These are phyloP conservation scores for Drosophila truncata DNA, from an alignment of 1,140 invertebrate species.

Conservation along the genomic window DNA sequence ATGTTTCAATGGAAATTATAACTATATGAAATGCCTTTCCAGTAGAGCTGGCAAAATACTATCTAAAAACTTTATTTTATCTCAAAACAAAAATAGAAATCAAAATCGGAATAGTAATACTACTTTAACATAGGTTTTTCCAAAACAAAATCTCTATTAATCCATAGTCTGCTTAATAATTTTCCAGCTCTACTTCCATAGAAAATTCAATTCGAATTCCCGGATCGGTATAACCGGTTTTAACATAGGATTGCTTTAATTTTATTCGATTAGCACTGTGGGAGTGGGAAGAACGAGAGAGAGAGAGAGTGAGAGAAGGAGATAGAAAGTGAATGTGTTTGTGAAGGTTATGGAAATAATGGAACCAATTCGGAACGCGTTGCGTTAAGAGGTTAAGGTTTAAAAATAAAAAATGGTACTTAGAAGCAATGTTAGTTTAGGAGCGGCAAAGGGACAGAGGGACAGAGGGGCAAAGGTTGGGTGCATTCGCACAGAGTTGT, in stretches of 20 bases:
- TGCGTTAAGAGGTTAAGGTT: constrained; percentile 53
- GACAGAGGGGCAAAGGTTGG: not conserved
- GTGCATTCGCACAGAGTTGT: constrained; percentile 64
- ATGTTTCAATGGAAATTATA: not conserved
- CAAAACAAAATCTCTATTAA: not conserved
- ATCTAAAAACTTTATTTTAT: not conserved
- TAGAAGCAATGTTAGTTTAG: constrained; percentile 74
- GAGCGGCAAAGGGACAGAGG: not conserved
- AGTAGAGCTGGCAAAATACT: not conserved
- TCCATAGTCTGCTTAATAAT: not conserved
- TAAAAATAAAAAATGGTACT: constrained; percentile 41
- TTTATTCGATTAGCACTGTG: constrained; percentile 34
- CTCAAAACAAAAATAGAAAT: not conserved
- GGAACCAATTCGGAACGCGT: constrained; percentile 65
- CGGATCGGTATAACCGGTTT: not conserved
- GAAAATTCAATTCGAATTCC: not conserved
- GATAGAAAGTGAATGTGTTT: not conserved
- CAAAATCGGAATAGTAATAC: too few relatives aligned
- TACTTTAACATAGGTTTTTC: not conserved
- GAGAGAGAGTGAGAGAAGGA: constrained; percentile 9
- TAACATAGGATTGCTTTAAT: constrained; percentile 2
- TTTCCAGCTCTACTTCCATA: not conserved
- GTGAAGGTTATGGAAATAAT: constrained; percentile 54
- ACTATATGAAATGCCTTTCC: not conserved
- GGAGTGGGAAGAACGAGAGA: not conserved